phyloP scores from a whole-genome alignment of 2,888 invertebrate species.

The Rhorus exstirpatorius region DNA sequence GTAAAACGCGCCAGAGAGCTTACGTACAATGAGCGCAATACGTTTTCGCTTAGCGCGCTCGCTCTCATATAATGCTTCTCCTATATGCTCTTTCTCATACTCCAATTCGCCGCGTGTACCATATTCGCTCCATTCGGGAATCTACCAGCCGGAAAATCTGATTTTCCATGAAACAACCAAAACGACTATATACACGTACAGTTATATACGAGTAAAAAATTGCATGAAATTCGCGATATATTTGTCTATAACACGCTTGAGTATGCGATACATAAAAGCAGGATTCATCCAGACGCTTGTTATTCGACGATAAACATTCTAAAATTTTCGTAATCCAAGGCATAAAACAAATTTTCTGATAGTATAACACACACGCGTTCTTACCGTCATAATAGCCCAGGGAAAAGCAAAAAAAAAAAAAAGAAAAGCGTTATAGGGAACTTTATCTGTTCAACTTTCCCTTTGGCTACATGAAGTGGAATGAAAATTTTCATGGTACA shows the following conservation, averaged over 20 bases:
- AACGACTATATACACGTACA: conserved; percentile 6
- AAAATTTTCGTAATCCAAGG: not conserved
- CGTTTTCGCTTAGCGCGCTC: conserved; percentile 40
- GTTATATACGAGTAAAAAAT: conserved; percentile 30
- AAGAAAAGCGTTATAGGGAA: too few relatives aligned
- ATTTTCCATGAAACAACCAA: conserved; percentile 54
- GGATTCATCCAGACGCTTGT: conserved; percentile 1
- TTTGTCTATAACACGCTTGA: conserved; percentile 31
- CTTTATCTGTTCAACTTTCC: too few relatives aligned
- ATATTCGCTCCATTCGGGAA: conserved; percentile 45
- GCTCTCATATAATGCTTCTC: conserved; percentile 47
- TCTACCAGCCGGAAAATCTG: conserved; percentile 53
- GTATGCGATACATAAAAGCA: conserved; percentile 8
- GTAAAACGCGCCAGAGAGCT: conserved; percentile 38
- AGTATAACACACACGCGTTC: not conserved
- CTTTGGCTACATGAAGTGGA: too few relatives aligned
- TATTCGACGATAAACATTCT: not conserved
- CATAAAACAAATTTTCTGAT: not conserved
- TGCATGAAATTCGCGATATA: conserved; percentile 30
- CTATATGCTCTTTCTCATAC: conserved; percentile 25
- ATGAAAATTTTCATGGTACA: too few relatives aligned
- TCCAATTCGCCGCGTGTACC: conserved; percentile 2
- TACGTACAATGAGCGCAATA: conserved; percentile 55
- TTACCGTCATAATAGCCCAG: too few relatives aligned
- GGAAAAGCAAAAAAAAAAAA: too few relatives aligned